Evolutionary conservation across 2,113 vertebrate genomes (phyloP).

Genomic region (Camelus bactrianus): DNA sequence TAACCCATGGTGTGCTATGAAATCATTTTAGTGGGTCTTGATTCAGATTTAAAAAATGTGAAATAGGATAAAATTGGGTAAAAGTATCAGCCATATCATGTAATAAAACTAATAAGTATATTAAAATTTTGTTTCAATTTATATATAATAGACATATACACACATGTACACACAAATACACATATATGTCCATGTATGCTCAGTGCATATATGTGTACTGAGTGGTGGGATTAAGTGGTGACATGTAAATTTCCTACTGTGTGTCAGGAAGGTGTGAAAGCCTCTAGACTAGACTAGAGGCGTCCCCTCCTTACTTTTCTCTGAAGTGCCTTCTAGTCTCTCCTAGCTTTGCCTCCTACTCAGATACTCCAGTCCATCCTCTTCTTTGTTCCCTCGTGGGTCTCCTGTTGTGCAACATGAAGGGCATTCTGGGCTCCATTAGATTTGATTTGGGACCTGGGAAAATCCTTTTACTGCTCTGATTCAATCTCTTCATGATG

Average conservation of each 20-base stretch:
- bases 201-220: background rate
- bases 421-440: background rate
- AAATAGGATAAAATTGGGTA: background rate
- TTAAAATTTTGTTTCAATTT: background rate
- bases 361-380: background rate
- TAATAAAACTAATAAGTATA: background rate
- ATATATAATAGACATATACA: background rate
- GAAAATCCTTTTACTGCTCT: background rate
- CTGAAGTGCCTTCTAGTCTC: background rate
- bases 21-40: background rate
- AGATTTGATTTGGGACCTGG: background rate
- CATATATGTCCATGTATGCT: background rate
- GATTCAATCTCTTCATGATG: background rate
- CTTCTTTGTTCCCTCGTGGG: background rate
- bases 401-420: background rate
- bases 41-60: background rate
- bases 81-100: background rate
- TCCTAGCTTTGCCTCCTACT: background rate
- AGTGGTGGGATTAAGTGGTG: background rate
- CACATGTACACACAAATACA: background rate
- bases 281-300: background rate
- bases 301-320: background rate
- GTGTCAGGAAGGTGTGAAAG: background rate
- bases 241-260: background rate
- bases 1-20: background rate